These are phyloP conservation scores for Chrysogorgia sp. DNA, from an alignment of 92 coral and sea anemone species.

Conservation along the genomic window DNA sequence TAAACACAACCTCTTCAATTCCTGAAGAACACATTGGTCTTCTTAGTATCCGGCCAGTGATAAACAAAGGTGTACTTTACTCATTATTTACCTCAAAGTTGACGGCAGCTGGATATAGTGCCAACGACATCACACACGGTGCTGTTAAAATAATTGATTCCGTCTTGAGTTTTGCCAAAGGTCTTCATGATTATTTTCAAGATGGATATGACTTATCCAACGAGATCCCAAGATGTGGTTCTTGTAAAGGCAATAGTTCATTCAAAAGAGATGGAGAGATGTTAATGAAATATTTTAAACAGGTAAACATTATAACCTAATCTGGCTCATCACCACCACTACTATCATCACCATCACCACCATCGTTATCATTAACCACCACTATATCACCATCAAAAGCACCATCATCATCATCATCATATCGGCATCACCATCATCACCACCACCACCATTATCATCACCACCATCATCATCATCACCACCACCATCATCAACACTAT, in stretches of 20 bases:
- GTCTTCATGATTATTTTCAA: slow-evolving; percentile 62
- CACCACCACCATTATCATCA: too few relatives aligned
- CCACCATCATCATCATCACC: too few relatives aligned
- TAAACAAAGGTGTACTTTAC: not conserved
- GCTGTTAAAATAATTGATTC: slow-evolving; percentile 64
- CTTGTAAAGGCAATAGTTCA: slow-evolving; percentile 17
- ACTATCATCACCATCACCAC: too few relatives aligned
- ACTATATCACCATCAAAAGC: too few relatives aligned
- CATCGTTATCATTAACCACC: too few relatives aligned
- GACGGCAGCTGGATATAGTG: slow-evolving; percentile 10
- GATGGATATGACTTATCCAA: slow-evolving; percentile 49
- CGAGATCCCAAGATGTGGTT: slow-evolving; percentile 56
- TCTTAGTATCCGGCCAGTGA: not conserved
- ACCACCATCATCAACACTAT: too few relatives aligned
- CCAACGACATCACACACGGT: slow-evolving; percentile 2
- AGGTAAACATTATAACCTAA: slow-evolving; percentile 15
- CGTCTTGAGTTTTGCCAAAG: slow-evolving; percentile 52
- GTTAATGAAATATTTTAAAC: slow-evolving; percentile 57
- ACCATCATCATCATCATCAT: too few relatives aligned
- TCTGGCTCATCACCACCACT: too few relatives aligned
- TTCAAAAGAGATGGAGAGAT: slow-evolving; percentile 61
- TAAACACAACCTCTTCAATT: not conserved
- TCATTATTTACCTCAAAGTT: slow-evolving; percentile 4
- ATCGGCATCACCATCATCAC: too few relatives aligned
- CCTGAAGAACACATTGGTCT: slow-evolving; percentile 8